Evolutionary conservation across 2,797 vertebrate genomes (phyloP), one percentile per base, ranked within the genome.

Genomic region (Graptemys geographica): DNA sequence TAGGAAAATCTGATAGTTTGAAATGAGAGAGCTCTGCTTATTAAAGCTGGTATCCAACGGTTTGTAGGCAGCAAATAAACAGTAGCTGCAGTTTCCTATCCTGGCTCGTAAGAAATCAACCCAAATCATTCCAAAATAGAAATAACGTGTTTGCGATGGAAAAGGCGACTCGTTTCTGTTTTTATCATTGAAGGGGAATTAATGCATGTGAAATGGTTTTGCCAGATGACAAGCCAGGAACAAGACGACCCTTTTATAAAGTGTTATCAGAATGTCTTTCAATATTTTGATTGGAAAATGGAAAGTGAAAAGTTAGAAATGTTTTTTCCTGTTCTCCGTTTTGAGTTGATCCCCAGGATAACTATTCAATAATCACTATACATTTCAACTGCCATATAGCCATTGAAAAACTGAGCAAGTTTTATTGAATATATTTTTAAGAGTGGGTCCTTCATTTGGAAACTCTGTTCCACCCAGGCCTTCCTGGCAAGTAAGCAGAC

Each of bases 131-230:
- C 62, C 80, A 93, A 3, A 83, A 86, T 51, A 72, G 33, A n/a
- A 62, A 59, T 69, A 47, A 81, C 31, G 79, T 90, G 81, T 87
- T 87, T 82, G 51, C 69, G 33, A 28, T 37, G 83, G 88, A 83
- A 95, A 95, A 91, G 28, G 37, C 84, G 21, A 18, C 44, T 65
- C 13, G 5, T 90, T 93, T 89, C 90, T 97, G 72, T 8, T 87
- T 96, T 96, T 96, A 78, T 37, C 65, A 23, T 94, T 88, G 87
- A 82, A n/a, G 18, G 41, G 57, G 62, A 55, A 90, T 88, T 90
- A 92, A 96, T 93, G 83, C 96, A 87, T 15, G 56, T 3, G 28
- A 91, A 87, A 94, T 81, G 74, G 3, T 28, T 96, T 94, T 21
- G 12, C 80, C 88, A 87, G 81, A 53, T 65, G 86, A 96, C 2